Conservation (phyloP, 2,113 vertebrate species). For the Pomatorhinus ruficollis region DNA sequence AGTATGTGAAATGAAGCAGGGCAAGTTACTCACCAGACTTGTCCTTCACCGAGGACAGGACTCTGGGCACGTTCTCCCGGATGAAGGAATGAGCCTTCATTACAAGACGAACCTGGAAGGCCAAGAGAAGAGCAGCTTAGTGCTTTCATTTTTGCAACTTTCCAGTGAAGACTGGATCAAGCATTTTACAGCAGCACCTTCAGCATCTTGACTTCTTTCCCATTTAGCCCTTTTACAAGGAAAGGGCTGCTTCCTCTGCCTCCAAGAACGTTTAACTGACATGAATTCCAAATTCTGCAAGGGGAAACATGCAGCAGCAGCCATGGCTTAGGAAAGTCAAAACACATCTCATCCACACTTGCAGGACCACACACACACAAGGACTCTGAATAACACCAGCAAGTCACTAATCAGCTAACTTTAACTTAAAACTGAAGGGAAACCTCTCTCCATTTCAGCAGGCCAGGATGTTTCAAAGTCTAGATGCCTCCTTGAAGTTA, state of each 20-base stretch:
- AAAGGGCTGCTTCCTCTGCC: neutral
- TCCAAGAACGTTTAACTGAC: neutral
- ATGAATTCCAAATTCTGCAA: neutral
- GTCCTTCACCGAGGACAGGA: slow-evolving; percentile 77
- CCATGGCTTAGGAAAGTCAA: neutral
- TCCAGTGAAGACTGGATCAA: neutral
- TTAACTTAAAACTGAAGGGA: neutral
- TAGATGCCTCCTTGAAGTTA: neutral
- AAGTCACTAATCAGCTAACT: neutral
- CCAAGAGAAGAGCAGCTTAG: neutral
- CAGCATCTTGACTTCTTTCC: neutral
- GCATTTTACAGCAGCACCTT: neutral
- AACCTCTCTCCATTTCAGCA: neutral
- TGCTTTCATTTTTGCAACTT: neutral
- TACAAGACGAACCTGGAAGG: slow-evolving; percentile 85
- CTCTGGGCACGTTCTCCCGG: slow-evolving; percentile 88
- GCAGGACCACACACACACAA: neutral
- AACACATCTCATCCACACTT: neutral
- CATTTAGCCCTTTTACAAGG: neutral
- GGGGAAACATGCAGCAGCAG: neutral
- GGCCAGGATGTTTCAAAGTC: neutral
- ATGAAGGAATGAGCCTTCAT: slow-evolving; percentile 94
- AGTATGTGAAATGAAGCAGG: neutral
- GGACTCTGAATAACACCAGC: neutral
- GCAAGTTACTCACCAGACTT: slow-evolving; percentile 78